Conservation (phyloP, 2,888 invertebrate species). For the Argyresthia goedartella region DNA sequence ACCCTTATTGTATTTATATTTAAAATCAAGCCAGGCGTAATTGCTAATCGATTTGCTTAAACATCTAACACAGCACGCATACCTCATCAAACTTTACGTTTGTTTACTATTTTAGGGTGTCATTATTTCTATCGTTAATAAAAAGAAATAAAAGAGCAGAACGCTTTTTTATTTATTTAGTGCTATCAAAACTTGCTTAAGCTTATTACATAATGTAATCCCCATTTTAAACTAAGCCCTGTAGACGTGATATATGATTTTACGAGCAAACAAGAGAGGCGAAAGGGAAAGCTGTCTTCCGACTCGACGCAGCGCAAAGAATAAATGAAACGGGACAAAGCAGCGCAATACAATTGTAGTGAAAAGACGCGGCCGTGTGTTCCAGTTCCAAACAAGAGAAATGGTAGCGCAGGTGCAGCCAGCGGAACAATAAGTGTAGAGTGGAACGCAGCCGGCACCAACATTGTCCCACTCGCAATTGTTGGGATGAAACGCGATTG, state of each 20-base stretch:
- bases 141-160: too few species aligned
- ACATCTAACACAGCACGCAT: too few species aligned
- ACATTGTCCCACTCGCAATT: slow-evolving; percentile 24
- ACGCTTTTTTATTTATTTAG: too few species aligned
- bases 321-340: slow-evolving; percentile 60
- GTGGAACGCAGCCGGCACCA: slow-evolving; percentile 14
- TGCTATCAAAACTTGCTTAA: too few species aligned
- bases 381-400: slow-evolving; percentile 57
- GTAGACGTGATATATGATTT: neutral
- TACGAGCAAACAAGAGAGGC: slow-evolving; percentile 20
- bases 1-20: too few species aligned
- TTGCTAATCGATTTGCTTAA: too few species aligned
- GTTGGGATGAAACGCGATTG: neutral
- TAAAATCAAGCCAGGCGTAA: too few species aligned
- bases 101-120: too few species aligned
- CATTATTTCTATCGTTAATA: too few species aligned
- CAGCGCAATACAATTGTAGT: slow-evolving; percentile 56
- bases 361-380: slow-evolving; percentile 58
- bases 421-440: slow-evolving; percentile 20
- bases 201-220: too few species aligned
- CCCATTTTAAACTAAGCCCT: too few species aligned
- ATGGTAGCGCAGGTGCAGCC: slow-evolving; percentile 44
- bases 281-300: slow-evolving; percentile 41
- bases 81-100: too few species aligned
- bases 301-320: slow-evolving; percentile 23